Base-by-base conservation (phyloP, 92 coral and sea anemone genomes). In the Parazoanthus atlanticus region DNA sequence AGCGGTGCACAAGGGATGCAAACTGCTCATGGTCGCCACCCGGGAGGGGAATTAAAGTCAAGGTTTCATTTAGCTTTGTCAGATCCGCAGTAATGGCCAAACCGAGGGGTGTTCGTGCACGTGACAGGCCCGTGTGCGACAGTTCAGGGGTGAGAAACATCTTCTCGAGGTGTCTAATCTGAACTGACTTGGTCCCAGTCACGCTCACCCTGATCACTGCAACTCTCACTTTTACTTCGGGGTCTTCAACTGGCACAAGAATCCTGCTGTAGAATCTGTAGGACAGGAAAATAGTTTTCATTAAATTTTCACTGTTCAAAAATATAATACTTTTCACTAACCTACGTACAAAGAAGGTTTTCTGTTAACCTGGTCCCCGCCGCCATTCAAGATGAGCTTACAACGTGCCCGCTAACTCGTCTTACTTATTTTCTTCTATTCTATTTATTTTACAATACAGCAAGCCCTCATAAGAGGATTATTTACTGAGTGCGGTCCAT, bases 231-330 rank as follows among this genome's bases (percentile, higher is more conserved):
- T 89, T 88, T 66, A 79, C 90, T 31, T 72, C 88, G 52, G 52
- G 81, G 58, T 93, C 91, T 4, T 89, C 86, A 26, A 90, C 88
- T 0, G 96, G 95, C 34, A 93, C 88, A 8, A 95, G 91, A 71
- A 95, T 87, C 28, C 93, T 91, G 76, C 94, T 88, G 89, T 90
- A 90, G 80, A 93, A 91, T 90, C 98, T 95, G 32, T 32, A 66
- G 54, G 56, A 23, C 47, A 10, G 19, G 66, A 79, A 56, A 36
- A 0, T 6, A 31, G 67, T 17, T 6, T 31, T 25, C 69, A 9
- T n/a, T 19, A 19, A 36, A 38, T 30, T 56, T 80, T 25, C 19
- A 29, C 34, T 31, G 16, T 5, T 31, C 10, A 30, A 36, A 36
- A 36, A 58, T 12, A n/a, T 52, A 12, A 12, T 52, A 13, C 0